Base-by-base conservation (phyloP, 2,888 invertebrate genomes). In the Bhutanitis thaidina region DNA sequence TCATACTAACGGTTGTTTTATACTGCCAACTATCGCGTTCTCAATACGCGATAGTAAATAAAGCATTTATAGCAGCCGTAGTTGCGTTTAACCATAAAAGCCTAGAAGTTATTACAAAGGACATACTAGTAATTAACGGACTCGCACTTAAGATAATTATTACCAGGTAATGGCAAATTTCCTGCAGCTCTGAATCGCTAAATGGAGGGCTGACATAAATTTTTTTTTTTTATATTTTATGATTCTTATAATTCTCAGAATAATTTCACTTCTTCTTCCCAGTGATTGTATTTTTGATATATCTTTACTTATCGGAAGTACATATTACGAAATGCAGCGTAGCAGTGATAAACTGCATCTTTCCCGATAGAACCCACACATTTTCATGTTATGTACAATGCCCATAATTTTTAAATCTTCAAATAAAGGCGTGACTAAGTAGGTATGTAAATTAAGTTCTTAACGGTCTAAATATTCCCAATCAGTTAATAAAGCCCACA, bases 1-100 rank as follows among this genome's bases (percentile, higher is more conserved):
- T 41, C 25, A 41, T 27, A 35, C 16, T 51, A 51, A 51, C 51
- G 45, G 51, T 51, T 35, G 20, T 51, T 45, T 51, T 46, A 51
- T 35, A 32, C 38, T 29, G 37, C 40, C 30, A 25, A 41, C 40
- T 40, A 49, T 36, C 25, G 46, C 20, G 20, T 30, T 46, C 25
- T 40, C 36, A 51, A 51, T 45, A 46, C 15, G 35, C 30, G 46
- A 44, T 41, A 46, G 46, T 41, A 46, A 51, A 51, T 51, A 41
- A 46, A 45, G 27, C 27, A 41, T 51, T 51, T 37, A 51, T 25
- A 41, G 45, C 40, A 13, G 40, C 14, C 20, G 27, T 30, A 16
- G 50, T 30, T 51, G 30, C 13, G 30, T 45, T 38, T 3, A 32
- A 25, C 44, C 14, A 29, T 51, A 45, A 51, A 51, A 35, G 45